These are phyloP conservation scores for Oxystoma pomonae DNA, from an alignment of 2,888 invertebrate species.

Conservation along the genomic window DNA sequence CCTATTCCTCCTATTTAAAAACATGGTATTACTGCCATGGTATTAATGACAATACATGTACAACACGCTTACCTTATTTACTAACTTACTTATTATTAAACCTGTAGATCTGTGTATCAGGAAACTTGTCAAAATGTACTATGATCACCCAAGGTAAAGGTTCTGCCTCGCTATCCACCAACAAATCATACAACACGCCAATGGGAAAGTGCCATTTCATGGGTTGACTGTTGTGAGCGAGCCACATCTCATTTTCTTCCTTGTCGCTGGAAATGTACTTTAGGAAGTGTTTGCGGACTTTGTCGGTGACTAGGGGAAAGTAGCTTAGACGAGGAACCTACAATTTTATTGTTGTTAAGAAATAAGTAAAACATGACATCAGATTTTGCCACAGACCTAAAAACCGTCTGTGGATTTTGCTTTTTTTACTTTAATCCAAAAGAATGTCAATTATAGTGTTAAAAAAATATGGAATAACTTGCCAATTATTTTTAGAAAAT, in stretches of 20 bases:
- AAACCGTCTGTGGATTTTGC: too few relatives aligned
- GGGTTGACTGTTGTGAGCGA: conserved; percentile 88
- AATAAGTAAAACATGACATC: too few relatives aligned
- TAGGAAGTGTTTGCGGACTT: conserved; percentile 87
- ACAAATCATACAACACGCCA: conserved; percentile 89
- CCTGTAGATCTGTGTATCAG: conserved; percentile 82
- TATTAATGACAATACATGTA: background rate
- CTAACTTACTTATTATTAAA: conserved; percentile 78
- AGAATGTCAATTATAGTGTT: too few relatives aligned
- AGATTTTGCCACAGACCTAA: too few relatives aligned
- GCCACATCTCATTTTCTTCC: conserved; percentile 87
- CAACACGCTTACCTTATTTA: background rate
- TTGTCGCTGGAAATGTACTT: conserved; percentile 77
- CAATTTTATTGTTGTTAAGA: too few relatives aligned
- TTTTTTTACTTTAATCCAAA: too few relatives aligned
- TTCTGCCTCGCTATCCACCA: conserved; percentile 55
- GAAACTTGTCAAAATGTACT: conserved; percentile 93
- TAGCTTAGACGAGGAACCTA: conserved; percentile 73
- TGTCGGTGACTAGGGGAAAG: conserved; percentile 92
- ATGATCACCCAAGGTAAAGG: conserved; percentile 89
- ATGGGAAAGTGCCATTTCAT: conserved; percentile 87
- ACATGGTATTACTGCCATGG: too few relatives aligned
- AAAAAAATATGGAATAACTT: too few relatives aligned
- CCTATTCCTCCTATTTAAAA: too few relatives aligned
- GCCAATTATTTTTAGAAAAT: too few relatives aligned